Percentiles rank a stretch among this genome's conserved stretches.
These are phyloP conservation scores for Rana temporaria DNA, from an alignment of 2,113 vertebrate species.

Conservation along the genomic window DNA sequence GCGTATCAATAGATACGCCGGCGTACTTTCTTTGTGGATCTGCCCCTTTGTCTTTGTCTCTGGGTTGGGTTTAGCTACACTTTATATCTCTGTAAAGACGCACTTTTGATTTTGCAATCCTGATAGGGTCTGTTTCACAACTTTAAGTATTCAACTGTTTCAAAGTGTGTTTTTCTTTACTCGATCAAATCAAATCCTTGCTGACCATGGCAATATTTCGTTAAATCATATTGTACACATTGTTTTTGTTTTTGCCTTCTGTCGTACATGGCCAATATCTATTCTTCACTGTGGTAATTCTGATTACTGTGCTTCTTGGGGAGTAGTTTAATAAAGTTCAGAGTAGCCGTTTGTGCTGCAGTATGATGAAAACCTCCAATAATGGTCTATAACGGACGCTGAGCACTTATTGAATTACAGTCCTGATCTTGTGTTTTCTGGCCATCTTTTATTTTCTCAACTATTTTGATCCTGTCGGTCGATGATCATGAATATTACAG, in stretches of 20 bases:
- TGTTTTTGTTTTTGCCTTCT: slow-evolving; percentile 15
- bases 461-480: slow-evolving; percentile 26
- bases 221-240: not conserved
- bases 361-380: slow-evolving; percentile 28
- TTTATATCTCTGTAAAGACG: no score
- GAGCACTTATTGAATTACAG: slow-evolving; percentile 29
- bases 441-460: slow-evolving; percentile 12
- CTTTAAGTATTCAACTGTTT: no score
- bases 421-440: not conserved
- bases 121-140: no score
- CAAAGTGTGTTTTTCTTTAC: no score
- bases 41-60: no score
- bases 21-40: no score
- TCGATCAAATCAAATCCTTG: no score
- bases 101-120: no score
- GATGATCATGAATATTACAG: slow-evolving; percentile 52
- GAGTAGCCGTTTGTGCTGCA: slow-evolving; percentile 17
- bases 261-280: not conserved
- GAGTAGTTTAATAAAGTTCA: slow-evolving; percentile 41
- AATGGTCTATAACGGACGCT: slow-evolving; percentile 18
- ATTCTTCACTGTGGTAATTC: not conserved
- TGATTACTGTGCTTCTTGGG: slow-evolving; percentile 41
- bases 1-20: no score
- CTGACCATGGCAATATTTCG: no score
- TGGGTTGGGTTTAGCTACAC: no score